Evolutionary conservation across 2,113 vertebrate species (phyloP), one percentile per base, ranked within the genome.

Genomic region (Spermophilus dauricus): DNA sequence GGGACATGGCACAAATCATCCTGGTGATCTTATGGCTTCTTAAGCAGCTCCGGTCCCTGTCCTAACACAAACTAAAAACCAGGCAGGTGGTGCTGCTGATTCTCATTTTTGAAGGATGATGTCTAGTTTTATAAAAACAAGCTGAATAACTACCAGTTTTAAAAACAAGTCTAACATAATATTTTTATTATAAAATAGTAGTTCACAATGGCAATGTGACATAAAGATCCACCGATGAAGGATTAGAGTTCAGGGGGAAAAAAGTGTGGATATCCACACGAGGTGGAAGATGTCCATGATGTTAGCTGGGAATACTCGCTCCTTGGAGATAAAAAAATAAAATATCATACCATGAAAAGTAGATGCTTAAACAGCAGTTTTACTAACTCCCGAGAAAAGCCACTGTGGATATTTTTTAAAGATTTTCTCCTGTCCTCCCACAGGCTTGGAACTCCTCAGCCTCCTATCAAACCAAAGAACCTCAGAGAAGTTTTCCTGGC

Each of bases 91-190:
- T 14, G 69, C 65, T 28, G 53, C 5, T 7, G 67, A 42, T 5
- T 69, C 56, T 69, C 48, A 37, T 26, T 80, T 65, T 53, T 72
- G n/a, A 65, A 28, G 14, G 51, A 16, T 17, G 24, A 80, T 70
- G 69, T 76, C 34, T 92, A 70, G 67, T 88, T 80, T 89, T 94
- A 63, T 14, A 67, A 63, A 84, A 88, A 63, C 16, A 16, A 94
- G 39, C 56, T 56, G 58, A 51, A 85, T 3, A 91, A 39, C 48
- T 30, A 26, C 22, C 45, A 26, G 24, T 22, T 88, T 39, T 45
- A 8, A 83, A 61, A 39, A 63, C 37, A 16, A 67, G 67, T 34
- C 18, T 86, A 86, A 67, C 61, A 85, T 24, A 0, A 32, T 34
- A 32, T 17, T 63, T n/a, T 88, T 63, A 48, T 14, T 42, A 75